phyloP scores from a whole-genome alignment of 2,113 vertebrate genomes.

The Myanophis thanlyinensis region DNA sequence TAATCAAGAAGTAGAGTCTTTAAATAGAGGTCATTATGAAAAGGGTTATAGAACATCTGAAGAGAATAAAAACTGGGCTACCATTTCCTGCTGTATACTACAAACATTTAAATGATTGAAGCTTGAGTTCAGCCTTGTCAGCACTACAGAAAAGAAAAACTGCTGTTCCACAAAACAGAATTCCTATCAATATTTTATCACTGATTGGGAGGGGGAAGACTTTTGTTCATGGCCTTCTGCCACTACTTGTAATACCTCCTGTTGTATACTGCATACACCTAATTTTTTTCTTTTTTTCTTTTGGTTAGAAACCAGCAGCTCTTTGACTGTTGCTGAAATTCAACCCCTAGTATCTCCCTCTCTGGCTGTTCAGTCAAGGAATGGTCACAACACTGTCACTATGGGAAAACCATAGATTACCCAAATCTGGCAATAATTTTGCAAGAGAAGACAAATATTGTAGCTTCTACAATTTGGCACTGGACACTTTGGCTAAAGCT shows the following conservation, averaged over 20 bases:
- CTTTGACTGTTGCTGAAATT: background rate
- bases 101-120: conserved; percentile 13
- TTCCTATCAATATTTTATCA: conserved; percentile 23
- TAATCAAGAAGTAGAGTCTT: background rate
- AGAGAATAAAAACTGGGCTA: conserved; percentile 13
- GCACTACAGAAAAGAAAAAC: background rate
- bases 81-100: background rate
- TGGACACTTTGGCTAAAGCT: background rate
- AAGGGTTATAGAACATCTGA: background rate
- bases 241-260: background rate
- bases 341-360: background rate
- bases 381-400: background rate
- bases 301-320: background rate
- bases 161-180: background rate
- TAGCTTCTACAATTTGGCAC: background rate
- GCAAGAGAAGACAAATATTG: background rate
- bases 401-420: background rate
- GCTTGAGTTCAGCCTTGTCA: conserved; percentile 3
- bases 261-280: too few relatives aligned
- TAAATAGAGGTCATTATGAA: conserved; percentile 10
- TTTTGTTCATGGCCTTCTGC: background rate
- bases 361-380: background rate
- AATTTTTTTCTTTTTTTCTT: too few relatives aligned
- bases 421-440: background rate
- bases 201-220: background rate